These are phyloP conservation scores for Eupristina koningsbergeri DNA, from an alignment of 1,140 invertebrate genomes.

Conservation along the genomic window DNA sequence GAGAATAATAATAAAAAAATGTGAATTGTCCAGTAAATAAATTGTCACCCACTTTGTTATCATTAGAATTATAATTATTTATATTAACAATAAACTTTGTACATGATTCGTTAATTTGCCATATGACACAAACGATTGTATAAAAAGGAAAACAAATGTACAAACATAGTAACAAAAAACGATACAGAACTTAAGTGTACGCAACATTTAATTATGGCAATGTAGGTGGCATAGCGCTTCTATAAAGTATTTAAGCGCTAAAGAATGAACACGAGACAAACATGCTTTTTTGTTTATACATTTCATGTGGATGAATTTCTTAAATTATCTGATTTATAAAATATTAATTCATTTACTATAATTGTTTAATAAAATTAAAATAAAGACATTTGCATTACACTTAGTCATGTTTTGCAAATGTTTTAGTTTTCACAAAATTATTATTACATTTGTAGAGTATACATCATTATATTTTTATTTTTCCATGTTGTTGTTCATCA, in stretches of 20 bases:
- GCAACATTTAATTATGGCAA: slow-evolving; percentile 50
- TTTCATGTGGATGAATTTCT: slow-evolving; percentile 17
- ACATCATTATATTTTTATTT: neutral
- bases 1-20: too few species aligned
- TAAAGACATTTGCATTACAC: neutral
- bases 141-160: slow-evolving; percentile 61
- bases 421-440: slow-evolving; percentile 5
- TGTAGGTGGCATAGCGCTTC: slow-evolving; percentile 27
- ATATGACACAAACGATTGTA: slow-evolving; percentile 59
- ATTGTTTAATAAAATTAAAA: neutral
- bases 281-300: slow-evolving; percentile 16
- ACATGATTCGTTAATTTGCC: slow-evolving; percentile 62
- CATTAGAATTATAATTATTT: slow-evolving; percentile 51
- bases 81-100: slow-evolving; percentile 68
- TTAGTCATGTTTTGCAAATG: slow-evolving; percentile 20
- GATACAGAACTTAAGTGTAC: slow-evolving; percentile 37
- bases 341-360: too few species aligned
- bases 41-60: slow-evolving; percentile 19
- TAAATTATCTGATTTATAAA: too few species aligned
- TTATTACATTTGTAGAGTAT: neutral
- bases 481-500: slow-evolving; percentile 43
- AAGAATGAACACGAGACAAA: slow-evolving; percentile 25
- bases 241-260: slow-evolving; percentile 26
- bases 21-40: too few species aligned
- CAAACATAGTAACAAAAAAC: slow-evolving; percentile 49